Evolutionary conservation across 2,113 vertebrate species (phyloP), one percentile per base, ranked within the genome.

Genomic region (Peromyscus maniculatus): DNA sequence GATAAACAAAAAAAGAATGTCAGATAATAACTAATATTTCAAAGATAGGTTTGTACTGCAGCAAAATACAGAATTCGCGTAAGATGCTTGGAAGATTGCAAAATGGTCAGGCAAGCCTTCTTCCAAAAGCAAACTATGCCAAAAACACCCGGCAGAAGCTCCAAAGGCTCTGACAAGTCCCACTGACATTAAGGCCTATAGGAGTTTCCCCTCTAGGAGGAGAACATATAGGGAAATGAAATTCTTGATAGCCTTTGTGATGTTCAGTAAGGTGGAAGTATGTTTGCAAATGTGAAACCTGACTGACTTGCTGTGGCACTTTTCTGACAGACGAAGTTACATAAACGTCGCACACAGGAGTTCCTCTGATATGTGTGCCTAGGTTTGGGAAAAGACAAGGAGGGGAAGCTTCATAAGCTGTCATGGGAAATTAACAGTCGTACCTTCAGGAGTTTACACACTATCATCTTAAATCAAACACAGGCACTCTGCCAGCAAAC

Each of bases 381-480:
- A 64, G 22, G 75, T 13, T 79, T 96, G 86, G 93, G 83, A 92
- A 84, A 93, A 7, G 1, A 2, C 74, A 6, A 39, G 12, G 55
- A 36, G 71, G 39, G 66, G 90, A 84, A 75, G 39, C 74, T 97
- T 98, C 95, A 94, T 80, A 93, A 96, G 89, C 97, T 98, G 97
- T 98, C 97, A 98, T 82, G 12, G 94, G 93, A 98, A 98, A 98
- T 98, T 98, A 99, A 97, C 84, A 59, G 93, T 94, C 97, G 1
- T 98, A 97, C 98, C 96, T 98, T 96, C 95, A 96, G 96, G 97
- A 98, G 98, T 98, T 98, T 98, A 98, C 95, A 98, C 97, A 97
- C 97, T 98, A 98, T 98, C 98, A 98, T 97, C 97, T 97, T 88
- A 97, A 97, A 98, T 99, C 98, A 98, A 98, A 97, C 95, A 97